A percentile compares a stretch with the other conserved stretches of the same genome.
phyloP scores from a whole-genome alignment of 2,888 invertebrate species.

The Drosophila fungiperda region DNA sequence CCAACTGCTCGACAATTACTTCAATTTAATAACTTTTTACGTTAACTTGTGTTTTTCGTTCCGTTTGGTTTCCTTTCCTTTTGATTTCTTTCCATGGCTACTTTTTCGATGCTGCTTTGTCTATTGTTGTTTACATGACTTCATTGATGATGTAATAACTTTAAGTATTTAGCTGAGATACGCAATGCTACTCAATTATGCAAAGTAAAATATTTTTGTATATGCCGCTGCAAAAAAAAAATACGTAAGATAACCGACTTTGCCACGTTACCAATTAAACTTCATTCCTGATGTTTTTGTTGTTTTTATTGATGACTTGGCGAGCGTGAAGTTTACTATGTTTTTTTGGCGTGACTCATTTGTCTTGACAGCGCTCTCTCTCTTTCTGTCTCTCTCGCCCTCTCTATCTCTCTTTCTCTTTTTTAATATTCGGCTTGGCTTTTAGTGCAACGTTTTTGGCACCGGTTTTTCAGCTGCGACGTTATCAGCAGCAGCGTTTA shows the following conservation, averaged over 20 bases:
- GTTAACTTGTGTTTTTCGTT: conserved; percentile 3
- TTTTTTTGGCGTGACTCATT: conserved; percentile 40
- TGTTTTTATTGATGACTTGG: conserved; percentile 14
- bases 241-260: conserved; percentile 1
- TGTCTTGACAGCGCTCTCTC: conserved; percentile 23
- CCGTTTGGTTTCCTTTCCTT: background rate
- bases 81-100: background rate
- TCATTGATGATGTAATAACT: conserved; percentile 63
- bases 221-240: background rate
- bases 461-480: conserved; percentile 42
- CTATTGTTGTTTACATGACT: conserved; percentile 42
- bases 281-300: conserved; percentile 1
- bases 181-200: conserved; percentile 13
- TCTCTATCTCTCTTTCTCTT: background rate
- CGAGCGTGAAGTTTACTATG: conserved; percentile 24
- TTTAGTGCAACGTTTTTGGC: conserved; percentile 32
- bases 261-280: conserved; percentile 54
- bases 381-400: conserved; percentile 4
- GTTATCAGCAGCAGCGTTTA: conserved; percentile 44
- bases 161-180: conserved; percentile 13
- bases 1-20: conserved; percentile 41
- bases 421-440: conserved; percentile 14
- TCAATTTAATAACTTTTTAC: conserved; percentile 43
- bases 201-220: background rate
- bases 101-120: background rate